Evolutionary conservation across 1,140 invertebrate genomes (phyloP).

Genomic region (Cherax quadricarinatus): DNA sequence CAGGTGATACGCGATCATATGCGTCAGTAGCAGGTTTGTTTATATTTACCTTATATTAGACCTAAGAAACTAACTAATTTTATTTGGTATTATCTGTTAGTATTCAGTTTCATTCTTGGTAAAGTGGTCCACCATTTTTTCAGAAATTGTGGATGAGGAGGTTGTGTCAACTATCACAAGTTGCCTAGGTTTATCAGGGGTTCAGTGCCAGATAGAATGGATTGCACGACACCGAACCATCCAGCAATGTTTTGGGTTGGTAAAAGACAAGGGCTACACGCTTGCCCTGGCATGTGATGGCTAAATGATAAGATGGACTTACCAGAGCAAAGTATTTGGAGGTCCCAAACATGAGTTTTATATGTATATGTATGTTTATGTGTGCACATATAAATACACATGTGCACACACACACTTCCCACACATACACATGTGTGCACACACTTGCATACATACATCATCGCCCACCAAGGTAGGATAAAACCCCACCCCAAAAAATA

Average conservation of each 20-base stretch:
- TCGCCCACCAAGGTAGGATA: no score
- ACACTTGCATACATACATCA: no score
- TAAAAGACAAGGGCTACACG: conserved; percentile 69
- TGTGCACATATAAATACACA: no score
- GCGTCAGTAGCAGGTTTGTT: no score
- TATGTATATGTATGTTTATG: neutral
- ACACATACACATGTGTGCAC: no score
- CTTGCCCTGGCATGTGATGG: conserved; percentile 73
- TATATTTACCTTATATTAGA: no score
- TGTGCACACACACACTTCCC: no score
- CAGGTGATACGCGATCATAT: no score
- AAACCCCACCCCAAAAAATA: no score
- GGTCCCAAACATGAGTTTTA: neutral
- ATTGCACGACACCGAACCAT: conserved; percentile 68
- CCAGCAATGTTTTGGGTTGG: conserved; percentile 70
- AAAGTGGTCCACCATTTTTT: neutral
- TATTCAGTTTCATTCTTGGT: no score
- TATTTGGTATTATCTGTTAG: no score
- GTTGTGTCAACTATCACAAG: conserved; percentile 64
- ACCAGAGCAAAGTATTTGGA: neutral
- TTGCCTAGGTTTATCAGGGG: conserved; percentile 50
- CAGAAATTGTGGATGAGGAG: conserved; percentile 72
- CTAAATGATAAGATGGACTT: conserved; percentile 8
- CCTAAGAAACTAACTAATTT: no score
- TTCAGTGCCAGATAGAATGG: conserved; percentile 64